phyloP scores from a whole-genome alignment of 2,888 invertebrate genomes.

The Netelia virgata region DNA sequence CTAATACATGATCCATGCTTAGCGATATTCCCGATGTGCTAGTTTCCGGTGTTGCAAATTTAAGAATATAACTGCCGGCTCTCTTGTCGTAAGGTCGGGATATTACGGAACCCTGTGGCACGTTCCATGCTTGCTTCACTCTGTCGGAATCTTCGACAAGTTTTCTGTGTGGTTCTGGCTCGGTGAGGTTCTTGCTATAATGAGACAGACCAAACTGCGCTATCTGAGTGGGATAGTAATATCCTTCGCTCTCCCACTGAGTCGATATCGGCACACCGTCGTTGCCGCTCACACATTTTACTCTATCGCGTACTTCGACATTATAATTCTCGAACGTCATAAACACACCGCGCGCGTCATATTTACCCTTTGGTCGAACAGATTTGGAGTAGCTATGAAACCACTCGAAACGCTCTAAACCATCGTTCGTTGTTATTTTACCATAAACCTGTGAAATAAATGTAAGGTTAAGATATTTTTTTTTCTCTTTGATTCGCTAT shows the following conservation, averaged over 20 bases:
- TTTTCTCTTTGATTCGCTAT: slow-evolving; percentile 19
- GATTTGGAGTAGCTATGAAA: slow-evolving; percentile 97
- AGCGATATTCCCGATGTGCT: slow-evolving; percentile 89
- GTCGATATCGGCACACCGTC: slow-evolving; percentile 98
- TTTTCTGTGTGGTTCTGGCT: slow-evolving; percentile 91
- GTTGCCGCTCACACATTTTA: slow-evolving; percentile 97
- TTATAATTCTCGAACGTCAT: slow-evolving; percentile 99
- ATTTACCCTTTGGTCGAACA: slow-evolving; percentile 94
- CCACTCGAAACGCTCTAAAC: slow-evolving; percentile 96
- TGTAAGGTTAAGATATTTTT: background rate
- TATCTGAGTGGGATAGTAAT: slow-evolving; percentile 99
- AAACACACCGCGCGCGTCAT: slow-evolving; percentile 96
- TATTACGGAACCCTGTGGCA: slow-evolving; percentile 90
- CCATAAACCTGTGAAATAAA: slow-evolving; percentile 90
- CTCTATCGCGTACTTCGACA: slow-evolving; percentile 97
- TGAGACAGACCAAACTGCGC: slow-evolving; percentile 99
- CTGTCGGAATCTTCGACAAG: slow-evolving; percentile 92
- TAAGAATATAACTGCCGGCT: slow-evolving; percentile 88
- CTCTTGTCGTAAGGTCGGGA: slow-evolving; percentile 88
- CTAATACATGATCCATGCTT: slow-evolving; percentile 89
- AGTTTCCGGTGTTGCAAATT: slow-evolving; percentile 91
- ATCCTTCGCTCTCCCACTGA: slow-evolving; percentile 98
- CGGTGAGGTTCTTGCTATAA: slow-evolving; percentile 97
- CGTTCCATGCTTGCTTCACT: slow-evolving; percentile 89
- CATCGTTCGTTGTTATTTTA: slow-evolving; percentile 90